Evolutionary conservation across 2,113 vertebrate genomes (phyloP).

Genomic region (Drymodes brunneopygia): DNA sequence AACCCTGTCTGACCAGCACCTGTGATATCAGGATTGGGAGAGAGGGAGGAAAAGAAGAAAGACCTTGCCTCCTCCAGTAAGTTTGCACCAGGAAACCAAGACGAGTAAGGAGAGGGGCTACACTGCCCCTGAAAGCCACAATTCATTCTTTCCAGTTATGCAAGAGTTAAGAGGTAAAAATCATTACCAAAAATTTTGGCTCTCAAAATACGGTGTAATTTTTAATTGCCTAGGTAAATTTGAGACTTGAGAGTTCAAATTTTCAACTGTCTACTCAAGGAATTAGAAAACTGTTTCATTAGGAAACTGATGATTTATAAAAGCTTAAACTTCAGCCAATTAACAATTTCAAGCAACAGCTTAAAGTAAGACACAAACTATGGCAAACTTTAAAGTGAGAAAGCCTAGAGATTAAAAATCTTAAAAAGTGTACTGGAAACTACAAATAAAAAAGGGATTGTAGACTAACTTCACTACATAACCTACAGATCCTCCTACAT

Average conservation of each 20-base stretch:
- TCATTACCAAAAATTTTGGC: not conserved
- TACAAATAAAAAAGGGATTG: not conserved
- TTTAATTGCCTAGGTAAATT: not conserved
- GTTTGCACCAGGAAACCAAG: not conserved
- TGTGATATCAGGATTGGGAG: rapidly evolving
- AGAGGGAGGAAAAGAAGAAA: not conserved
- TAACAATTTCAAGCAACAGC: not conserved
- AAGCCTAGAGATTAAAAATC: not conserved
- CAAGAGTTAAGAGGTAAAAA: not conserved
- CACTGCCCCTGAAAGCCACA: not conserved
- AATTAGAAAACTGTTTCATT: not conserved
- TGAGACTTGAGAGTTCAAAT: not conserved
- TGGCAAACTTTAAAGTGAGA: not conserved
- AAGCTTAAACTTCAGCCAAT: not conserved
- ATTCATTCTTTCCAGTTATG: not conserved
- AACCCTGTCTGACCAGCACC: not conserved
- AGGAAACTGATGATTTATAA: not conserved
- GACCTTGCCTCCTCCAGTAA: not conserved
- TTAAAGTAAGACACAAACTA: not conserved
- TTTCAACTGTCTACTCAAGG: not conserved
- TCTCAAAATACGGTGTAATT: not conserved
- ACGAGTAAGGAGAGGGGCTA: not conserved
- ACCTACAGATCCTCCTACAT: not conserved
- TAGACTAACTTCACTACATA: not conserved
- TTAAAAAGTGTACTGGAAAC: not conserved